phyloP scores from a whole-genome alignment of 2,888 invertebrate genomes.

The Sylvicola cinctus region DNA sequence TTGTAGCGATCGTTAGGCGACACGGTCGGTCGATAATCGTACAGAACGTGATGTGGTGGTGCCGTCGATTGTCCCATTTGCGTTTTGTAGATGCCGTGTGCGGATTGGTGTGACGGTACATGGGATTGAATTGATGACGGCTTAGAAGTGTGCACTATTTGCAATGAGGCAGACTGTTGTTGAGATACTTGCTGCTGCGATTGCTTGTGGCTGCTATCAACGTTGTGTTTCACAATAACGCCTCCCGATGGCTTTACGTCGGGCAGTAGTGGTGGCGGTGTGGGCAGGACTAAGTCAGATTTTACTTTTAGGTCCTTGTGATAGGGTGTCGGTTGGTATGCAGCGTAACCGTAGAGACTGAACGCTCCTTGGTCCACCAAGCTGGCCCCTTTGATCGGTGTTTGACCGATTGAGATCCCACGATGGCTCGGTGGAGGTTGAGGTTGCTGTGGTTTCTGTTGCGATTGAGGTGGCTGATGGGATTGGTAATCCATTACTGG shows the following conservation, averaged over 20 bases:
- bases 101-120: background rate
- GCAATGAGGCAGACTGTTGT: constrained; percentile 26
- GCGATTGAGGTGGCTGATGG: constrained; percentile 5
- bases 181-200: constrained; percentile 33
- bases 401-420: no score
- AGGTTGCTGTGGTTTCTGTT: constrained; percentile 12
- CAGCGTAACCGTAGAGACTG: no score
- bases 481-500: constrained; percentile 7
- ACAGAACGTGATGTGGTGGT: background rate
- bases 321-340: no score
- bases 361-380: no score
- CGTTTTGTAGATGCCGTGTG: constrained; percentile 13
- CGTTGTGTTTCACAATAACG: constrained; percentile 55
- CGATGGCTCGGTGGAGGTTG: constrained; percentile 14
- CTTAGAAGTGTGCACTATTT: background rate
- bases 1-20: constrained; percentile 12
- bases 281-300: constrained; percentile 28
- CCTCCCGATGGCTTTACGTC: constrained; percentile 42
- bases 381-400: no score
- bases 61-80: constrained; percentile 33
- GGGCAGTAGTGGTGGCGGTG: constrained; percentile 43
- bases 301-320: constrained; percentile 1
- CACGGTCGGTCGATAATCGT: background rate
- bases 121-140: background rate
- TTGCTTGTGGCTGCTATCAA: constrained; percentile 18